Evolutionary conservation across 2,113 vertebrate species (phyloP).

Genomic region (Vulpes vulpes): DNA sequence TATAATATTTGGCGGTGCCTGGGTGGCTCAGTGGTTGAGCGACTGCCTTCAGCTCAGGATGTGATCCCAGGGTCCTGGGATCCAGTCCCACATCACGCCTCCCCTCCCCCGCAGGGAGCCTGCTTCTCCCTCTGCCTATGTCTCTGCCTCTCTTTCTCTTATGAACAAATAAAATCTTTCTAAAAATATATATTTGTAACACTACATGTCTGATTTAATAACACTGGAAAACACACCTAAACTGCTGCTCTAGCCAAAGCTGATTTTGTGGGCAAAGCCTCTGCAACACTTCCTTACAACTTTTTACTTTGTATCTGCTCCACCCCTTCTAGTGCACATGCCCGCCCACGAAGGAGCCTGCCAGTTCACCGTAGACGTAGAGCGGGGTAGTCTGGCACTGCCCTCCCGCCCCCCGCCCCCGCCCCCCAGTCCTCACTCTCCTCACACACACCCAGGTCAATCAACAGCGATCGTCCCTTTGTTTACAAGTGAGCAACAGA

Average conservation of each 20-base stretch:
- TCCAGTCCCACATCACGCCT: no score
- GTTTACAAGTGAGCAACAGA: neutral
- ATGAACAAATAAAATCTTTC: no score
- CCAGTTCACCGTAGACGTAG: neutral
- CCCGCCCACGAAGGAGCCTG: neutral
- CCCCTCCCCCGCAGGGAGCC: no score
- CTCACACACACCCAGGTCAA: accelerated
- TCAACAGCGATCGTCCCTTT: neutral
- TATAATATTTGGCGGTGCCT: no score
- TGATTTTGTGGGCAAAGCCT: neutral
- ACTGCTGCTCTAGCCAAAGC: neutral
- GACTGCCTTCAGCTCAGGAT: no score
- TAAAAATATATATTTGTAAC: neutral
- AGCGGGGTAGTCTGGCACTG: neutral
- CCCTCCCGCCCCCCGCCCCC: no score
- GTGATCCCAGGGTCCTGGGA: no score
- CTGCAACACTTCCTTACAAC: neutral
- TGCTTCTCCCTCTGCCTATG: no score
- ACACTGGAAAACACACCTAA: neutral
- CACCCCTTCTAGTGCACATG: neutral
- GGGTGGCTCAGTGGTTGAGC: no score
- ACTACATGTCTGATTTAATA: neutral
- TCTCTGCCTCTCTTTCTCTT: no score
- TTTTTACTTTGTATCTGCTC: conserved; percentile 10
- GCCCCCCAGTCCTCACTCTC: neutral